These are phyloP conservation scores for Uropetala carovei DNA, from an alignment of 2,888 invertebrate species.

Conservation along the genomic window DNA sequence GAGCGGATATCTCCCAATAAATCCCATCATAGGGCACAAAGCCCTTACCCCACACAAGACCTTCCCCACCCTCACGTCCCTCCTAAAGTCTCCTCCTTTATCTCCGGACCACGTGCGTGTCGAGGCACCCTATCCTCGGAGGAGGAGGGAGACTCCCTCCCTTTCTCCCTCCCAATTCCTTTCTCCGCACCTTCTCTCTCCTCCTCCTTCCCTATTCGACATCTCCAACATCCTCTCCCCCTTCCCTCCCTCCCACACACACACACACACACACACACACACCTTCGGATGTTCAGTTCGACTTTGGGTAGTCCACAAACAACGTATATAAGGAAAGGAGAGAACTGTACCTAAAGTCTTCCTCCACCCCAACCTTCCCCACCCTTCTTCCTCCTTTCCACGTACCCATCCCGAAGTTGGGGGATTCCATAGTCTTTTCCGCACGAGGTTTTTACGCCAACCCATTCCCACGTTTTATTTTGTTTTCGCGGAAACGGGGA, in stretches of 20 bases:
- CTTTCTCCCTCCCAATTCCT: background rate
- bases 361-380: background rate
- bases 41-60: background rate
- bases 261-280: background rate
- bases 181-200: background rate
- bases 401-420: background rate
- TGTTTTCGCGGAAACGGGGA: conserved; percentile 19
- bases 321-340: background rate
- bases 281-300: background rate
- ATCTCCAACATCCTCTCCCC: background rate
- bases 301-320: conserved; percentile 24
- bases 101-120: background rate
- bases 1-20: conserved; percentile 14
- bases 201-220: background rate
- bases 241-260: too few relatives aligned
- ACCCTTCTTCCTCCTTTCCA: background rate
- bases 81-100: background rate
- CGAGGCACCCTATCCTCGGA: background rate
- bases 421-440: conserved; percentile 24
- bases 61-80: background rate
- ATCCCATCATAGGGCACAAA: conserved; percentile 35
- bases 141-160: background rate
- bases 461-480: conserved; percentile 49
- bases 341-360: background rate
- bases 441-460: conserved; percentile 37